Evolutionary conservation across 2,888 invertebrate genomes (phyloP).

Genomic region (Beris chalybata): DNA sequence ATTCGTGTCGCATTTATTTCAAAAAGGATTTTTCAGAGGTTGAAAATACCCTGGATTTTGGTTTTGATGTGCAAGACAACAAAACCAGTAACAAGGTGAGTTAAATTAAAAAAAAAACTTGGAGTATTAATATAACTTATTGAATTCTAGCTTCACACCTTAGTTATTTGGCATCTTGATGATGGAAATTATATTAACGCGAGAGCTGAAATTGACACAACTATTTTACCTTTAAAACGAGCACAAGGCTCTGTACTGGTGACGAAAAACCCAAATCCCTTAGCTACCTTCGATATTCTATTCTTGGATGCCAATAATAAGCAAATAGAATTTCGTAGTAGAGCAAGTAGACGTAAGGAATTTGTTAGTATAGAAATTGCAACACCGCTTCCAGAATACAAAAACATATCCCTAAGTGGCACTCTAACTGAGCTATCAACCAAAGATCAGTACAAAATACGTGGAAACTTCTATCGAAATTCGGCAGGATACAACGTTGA

Average conservation of each 20-base stretch:
- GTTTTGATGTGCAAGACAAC: constrained; percentile 63
- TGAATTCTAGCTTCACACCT: constrained; percentile 54
- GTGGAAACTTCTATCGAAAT: constrained; percentile 56
- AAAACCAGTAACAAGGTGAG: constrained; percentile 61
- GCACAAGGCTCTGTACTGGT: constrained; percentile 48
- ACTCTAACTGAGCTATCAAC: constrained; percentile 43
- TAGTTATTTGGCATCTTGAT: constrained; percentile 59
- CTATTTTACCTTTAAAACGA: constrained; percentile 49
- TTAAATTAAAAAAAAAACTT: neutral
- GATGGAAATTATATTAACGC: constrained; percentile 57
- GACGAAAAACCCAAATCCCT: constrained; percentile 46
- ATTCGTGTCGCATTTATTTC: constrained; percentile 65
- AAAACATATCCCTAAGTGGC: constrained; percentile 54
- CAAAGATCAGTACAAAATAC: constrained; percentile 49
- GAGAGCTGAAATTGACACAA: constrained; percentile 52
- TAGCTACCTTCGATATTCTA: constrained; percentile 48
- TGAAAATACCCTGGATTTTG: constrained; percentile 66
- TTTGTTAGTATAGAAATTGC: constrained; percentile 52
- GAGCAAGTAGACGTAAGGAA: constrained; percentile 49
- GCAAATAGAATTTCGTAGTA: constrained; percentile 49
- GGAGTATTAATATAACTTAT: neutral
- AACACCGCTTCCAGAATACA: constrained; percentile 52
- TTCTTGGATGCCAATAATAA: constrained; percentile 46
- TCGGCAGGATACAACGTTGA: constrained; percentile 54
- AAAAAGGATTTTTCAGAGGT: constrained; percentile 69